Conservation (phyloP, 2,888 invertebrate genomes). For the Thysanoteuthis rhombus region DNA sequence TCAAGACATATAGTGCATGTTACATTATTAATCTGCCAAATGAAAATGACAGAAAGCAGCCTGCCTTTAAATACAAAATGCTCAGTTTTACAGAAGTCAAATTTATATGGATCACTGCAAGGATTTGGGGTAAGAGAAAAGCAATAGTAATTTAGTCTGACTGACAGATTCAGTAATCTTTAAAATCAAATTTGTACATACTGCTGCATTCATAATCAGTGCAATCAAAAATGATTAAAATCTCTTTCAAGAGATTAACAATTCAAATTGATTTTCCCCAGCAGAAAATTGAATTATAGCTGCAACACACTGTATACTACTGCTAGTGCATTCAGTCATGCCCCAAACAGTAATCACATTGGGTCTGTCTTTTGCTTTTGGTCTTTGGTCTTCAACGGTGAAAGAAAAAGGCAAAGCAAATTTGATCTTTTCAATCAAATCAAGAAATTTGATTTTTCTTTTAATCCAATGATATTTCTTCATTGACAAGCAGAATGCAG, state of each 20-base stretch:
- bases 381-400: not conserved
- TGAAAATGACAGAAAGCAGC: not conserved
- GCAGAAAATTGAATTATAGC: conserved; percentile 12
- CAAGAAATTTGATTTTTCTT: not conserved
- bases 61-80: not conserved
- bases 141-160: not conserved
- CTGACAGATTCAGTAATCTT: not conserved
- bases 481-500: not conserved
- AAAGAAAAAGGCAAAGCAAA: conserved; percentile 12
- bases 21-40: not conserved
- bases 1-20: not conserved
- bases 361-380: not conserved
- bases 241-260: not conserved
- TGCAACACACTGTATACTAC: not conserved
- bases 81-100: not conserved
- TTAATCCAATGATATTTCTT: not conserved
- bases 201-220: not conserved
- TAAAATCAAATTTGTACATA: conserved; percentile 12
- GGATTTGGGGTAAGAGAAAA: not conserved
- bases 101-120: not conserved
- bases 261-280: not conserved
- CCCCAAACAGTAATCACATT: not conserved
- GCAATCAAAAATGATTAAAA: not conserved
- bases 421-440: conserved; percentile 12
- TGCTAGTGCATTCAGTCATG: not conserved